phyloP scores from a whole-genome alignment of 2,888 invertebrate genomes.

The Scaptomyza flava region DNA sequence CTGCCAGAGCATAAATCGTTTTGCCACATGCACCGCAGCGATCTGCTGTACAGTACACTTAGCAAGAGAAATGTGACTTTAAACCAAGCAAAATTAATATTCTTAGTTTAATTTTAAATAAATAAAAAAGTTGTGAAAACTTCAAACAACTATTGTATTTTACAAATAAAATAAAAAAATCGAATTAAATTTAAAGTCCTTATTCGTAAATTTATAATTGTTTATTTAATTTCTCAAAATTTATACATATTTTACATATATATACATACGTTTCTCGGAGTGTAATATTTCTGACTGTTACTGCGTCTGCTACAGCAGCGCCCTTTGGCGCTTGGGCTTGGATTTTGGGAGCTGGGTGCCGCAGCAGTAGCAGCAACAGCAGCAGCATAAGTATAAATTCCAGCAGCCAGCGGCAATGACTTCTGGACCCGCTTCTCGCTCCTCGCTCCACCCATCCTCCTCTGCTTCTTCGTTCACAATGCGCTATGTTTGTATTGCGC shows the following conservation, averaged over 20 bases:
- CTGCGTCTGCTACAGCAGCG: background rate
- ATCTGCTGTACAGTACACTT: constrained; percentile 22
- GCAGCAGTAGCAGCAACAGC: constrained; percentile 7
- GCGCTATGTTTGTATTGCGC: constrained; percentile 27
- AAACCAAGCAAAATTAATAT: too few relatives aligned
- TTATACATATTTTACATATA: too few relatives aligned
- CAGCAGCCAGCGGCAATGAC: constrained; percentile 61
- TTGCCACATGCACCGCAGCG: constrained; percentile 45
- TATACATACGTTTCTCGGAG: background rate
- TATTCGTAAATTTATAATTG: too few relatives aligned
- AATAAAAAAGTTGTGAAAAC: too few relatives aligned
- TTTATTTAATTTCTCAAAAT: too few relatives aligned
- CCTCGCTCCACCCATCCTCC: background rate
- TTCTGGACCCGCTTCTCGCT: constrained; percentile 35
- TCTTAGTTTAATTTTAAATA: too few relatives aligned
- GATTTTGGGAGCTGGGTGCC: constrained; percentile 2
- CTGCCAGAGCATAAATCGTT: constrained; percentile 81
- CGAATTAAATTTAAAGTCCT: too few relatives aligned
- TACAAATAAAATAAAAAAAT: too few relatives aligned
- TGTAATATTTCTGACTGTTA: background rate
- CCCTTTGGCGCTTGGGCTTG: constrained; percentile 14
- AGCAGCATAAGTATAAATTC: constrained; percentile 63
- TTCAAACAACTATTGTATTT: too few relatives aligned
- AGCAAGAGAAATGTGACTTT: background rate
- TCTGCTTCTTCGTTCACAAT: background rate